Conservation (phyloP, 2,888 invertebrate species). For the Miltochrista miniata region DNA sequence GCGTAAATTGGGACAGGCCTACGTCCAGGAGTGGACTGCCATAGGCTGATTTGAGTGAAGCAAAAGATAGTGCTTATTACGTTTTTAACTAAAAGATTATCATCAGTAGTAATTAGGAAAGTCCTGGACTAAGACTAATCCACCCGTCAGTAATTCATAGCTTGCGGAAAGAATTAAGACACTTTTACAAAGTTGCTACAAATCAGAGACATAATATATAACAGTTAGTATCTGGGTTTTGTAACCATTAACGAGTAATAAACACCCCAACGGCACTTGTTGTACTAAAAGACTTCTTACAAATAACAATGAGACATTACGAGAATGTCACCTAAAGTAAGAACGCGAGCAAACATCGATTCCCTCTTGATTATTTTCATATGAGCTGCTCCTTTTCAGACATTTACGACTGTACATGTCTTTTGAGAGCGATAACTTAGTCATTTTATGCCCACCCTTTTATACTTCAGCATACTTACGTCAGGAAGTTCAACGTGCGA, state of each 20-base stretch:
- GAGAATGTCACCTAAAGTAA: slow-evolving; percentile 39
- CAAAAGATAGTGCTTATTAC: no score
- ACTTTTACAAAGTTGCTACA: no score
- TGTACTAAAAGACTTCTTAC: slow-evolving; percentile 33
- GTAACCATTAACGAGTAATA: slow-evolving; percentile 21
- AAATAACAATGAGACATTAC: slow-evolving; percentile 26
- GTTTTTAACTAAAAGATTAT: no score
- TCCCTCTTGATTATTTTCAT: slow-evolving; percentile 78
- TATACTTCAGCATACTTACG: slow-evolving; percentile 67
- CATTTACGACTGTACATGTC: slow-evolving; percentile 78
- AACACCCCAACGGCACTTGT: slow-evolving; percentile 45
- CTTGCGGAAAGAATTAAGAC: no score
- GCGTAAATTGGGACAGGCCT: no score
- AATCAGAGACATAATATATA: no score
- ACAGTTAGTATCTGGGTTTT: no score
- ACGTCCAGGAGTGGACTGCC: no score
- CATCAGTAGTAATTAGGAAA: no score
- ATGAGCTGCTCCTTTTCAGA: slow-evolving; percentile 69
- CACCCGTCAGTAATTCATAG: no score
- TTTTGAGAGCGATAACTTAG: slow-evolving; percentile 81
- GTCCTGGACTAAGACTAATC: no score
- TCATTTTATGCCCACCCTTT: slow-evolving; percentile 80
- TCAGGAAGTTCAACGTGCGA: slow-evolving; percentile 69
- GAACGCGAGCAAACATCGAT: slow-evolving; percentile 57
- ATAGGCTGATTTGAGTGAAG: no score